These are phyloP conservation scores for Notolabrus celidotus DNA, from an alignment of 2,797 vertebrate species.

Conservation along the genomic window DNA sequence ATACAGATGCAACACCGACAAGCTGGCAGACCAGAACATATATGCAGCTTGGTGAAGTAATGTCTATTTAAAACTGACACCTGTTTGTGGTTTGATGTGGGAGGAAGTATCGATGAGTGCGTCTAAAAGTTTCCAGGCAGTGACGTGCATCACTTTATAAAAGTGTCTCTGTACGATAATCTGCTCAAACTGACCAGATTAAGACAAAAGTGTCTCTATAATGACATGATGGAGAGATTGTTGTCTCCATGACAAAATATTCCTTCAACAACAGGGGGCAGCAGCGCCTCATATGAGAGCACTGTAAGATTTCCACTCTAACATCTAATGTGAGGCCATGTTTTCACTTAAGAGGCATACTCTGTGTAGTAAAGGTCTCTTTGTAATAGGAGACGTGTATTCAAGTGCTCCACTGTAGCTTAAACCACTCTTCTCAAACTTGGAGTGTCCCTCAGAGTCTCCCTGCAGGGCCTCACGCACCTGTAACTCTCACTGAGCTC, in stretches of 20 bases:
- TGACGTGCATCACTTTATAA: not conserved
- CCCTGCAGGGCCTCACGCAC: not conserved
- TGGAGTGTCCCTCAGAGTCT: too few relatives aligned
- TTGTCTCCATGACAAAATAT: too few relatives aligned
- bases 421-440: too few relatives aligned
- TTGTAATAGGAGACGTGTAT: too few relatives aligned
- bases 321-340: not conserved
- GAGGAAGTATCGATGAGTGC: not conserved
- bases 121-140: not conserved
- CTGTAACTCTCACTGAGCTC: not conserved
- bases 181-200: not conserved
- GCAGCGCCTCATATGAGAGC: not conserved
- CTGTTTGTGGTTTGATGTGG: constrained; percentile 10
- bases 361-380: too few relatives aligned
- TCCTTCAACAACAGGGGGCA: constrained; percentile 58
- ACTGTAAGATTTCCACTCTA: not conserved
- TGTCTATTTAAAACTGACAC: not conserved
- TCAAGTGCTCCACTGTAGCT: too few relatives aligned
- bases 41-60: not conserved
- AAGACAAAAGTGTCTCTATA: not conserved
- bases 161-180: not conserved
- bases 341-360: not conserved
- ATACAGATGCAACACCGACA: not conserved
- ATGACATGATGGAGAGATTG: too few relatives aligned
- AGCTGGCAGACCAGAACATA: not conserved